phyloP scores from a whole-genome alignment of 2,888 invertebrate species.

The Pseudococcus jackbeardsleyi region DNA sequence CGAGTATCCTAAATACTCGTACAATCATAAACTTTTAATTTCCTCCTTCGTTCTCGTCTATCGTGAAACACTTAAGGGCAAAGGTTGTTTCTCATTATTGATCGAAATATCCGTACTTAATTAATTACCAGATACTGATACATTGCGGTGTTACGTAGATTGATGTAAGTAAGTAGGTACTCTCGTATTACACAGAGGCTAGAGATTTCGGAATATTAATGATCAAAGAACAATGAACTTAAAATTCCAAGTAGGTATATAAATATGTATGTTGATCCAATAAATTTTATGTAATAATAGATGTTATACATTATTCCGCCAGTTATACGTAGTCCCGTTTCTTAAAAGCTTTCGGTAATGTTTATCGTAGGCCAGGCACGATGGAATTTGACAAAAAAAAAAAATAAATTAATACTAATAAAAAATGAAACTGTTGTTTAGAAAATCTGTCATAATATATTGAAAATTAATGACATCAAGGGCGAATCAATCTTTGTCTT shows the following conservation, averaged over 20 bases:
- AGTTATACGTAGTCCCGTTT: not conserved
- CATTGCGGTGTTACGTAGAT: not conserved
- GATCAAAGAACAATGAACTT: not conserved
- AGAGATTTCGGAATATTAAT: not conserved
- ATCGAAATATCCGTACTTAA: not conserved
- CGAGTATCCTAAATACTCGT: too few species aligned
- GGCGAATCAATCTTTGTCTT: constrained; percentile 36
- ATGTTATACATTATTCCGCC: not conserved
- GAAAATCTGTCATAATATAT: constrained; percentile 36
- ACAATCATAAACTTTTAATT: not conserved
- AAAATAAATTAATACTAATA: constrained; percentile 15
- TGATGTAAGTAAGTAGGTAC: not conserved
- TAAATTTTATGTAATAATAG: constrained; percentile 10
- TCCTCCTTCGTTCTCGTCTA: not conserved
- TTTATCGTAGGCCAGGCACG: not conserved
- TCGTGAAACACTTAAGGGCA: not conserved
- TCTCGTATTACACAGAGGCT: not conserved
- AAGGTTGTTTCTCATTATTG: not conserved
- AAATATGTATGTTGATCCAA: not conserved
- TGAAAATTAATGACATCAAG: constrained; percentile 48
- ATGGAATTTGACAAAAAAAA: not conserved
- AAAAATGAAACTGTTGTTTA: constrained; percentile 39
- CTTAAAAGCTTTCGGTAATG: constrained; percentile 3
- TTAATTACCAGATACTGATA: not conserved
- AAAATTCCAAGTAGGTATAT: not conserved